A percentile compares a stretch with the other conserved stretches of the same genome.
Conservation (phyloP, 2,888 invertebrate species). For the Limnephilus auricula region DNA sequence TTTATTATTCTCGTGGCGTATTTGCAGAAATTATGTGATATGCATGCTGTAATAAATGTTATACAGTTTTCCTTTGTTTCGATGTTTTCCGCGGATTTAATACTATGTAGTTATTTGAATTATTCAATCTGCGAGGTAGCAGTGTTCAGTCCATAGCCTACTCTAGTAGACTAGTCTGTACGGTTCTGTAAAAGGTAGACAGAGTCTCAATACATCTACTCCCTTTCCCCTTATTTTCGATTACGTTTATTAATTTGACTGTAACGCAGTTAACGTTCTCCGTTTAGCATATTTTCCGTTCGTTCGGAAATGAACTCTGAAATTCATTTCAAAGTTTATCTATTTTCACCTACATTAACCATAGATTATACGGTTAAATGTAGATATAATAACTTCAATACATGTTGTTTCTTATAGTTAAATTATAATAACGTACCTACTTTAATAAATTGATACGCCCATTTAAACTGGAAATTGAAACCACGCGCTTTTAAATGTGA, state of each 20-base stretch:
- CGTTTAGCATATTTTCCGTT: slow-evolving; percentile 45
- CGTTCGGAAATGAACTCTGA: not conserved
- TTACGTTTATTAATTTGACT: slow-evolving; percentile 26
- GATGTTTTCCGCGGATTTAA: not conserved
- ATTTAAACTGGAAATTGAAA: not conserved
- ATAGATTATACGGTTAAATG: too few species aligned
- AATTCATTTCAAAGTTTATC: slow-evolving; percentile 13
- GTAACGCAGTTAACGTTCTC: slow-evolving; percentile 25
- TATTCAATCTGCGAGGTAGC: not conserved
- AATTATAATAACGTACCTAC: too few species aligned
- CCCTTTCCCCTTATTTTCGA: slow-evolving; percentile 23
- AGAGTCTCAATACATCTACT: not conserved
- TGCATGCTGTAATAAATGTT: not conserved
- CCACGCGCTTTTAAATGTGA: not conserved
- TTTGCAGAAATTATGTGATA: not conserved
- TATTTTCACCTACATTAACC: not conserved
- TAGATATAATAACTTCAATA: too few species aligned
- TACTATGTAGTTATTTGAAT: not conserved
- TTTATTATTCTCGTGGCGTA: not conserved
- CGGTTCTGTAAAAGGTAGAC: not conserved
- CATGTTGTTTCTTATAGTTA: not conserved
- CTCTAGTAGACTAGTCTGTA: not conserved
- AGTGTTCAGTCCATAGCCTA: not conserved
- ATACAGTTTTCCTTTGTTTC: not conserved
- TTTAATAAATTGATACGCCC: not conserved